These are phyloP conservation scores for Stenodema calcarata DNA, from an alignment of 2,888 invertebrate genomes.

Conservation along the genomic window DNA sequence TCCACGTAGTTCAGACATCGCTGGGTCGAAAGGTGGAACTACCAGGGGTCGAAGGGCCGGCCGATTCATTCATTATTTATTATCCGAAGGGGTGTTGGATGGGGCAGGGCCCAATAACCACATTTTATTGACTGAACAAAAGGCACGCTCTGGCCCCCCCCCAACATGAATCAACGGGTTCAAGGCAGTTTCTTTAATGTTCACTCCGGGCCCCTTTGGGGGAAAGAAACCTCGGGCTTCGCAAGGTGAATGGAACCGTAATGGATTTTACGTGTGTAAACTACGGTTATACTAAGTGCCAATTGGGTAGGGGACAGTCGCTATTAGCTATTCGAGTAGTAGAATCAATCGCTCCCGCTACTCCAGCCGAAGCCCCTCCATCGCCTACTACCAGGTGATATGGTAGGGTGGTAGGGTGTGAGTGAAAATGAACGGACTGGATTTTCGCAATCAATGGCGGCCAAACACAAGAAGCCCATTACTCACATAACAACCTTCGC, in stretches of 20 bases:
- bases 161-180: neutral
- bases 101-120: neutral
- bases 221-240: neutral
- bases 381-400: neutral
- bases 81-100: neutral
- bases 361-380: neutral
- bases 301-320: slow-evolving; percentile 34
- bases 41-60: neutral
- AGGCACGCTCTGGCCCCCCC: neutral
- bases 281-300: slow-evolving; percentile 46
- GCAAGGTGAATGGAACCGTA: slow-evolving; percentile 31
- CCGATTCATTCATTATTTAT: slow-evolving; percentile 41
- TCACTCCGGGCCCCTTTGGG: neutral
- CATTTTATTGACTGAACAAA: slow-evolving; percentile 5
- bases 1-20: neutral
- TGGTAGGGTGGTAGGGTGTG: slow-evolving; percentile 7
- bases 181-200: neutral
- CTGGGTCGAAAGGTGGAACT: slow-evolving; percentile 1
- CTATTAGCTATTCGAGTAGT: slow-evolving; percentile 42
- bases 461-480: slow-evolving; percentile 44
- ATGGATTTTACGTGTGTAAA: slow-evolving; percentile 44
- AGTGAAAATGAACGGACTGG: neutral
- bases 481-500: slow-evolving; percentile 30
- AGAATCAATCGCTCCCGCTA: slow-evolving; percentile 18
- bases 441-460: neutral